Conservation (phyloP, 2,113 vertebrate species). For the Cyprinus carpio region DNA sequence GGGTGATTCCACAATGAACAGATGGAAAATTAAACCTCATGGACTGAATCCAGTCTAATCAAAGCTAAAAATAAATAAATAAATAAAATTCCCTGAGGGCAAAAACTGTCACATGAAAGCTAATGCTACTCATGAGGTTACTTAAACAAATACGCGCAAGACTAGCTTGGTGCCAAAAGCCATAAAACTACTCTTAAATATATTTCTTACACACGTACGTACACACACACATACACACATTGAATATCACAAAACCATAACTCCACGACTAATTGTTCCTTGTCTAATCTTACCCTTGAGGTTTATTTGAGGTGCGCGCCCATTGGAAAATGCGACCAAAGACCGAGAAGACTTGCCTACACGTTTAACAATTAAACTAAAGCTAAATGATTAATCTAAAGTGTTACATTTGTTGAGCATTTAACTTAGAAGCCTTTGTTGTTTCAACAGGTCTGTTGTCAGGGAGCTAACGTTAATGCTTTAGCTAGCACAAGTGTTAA, state of each 20-base stretch:
- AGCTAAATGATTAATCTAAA: background rate
- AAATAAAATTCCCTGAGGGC: background rate
- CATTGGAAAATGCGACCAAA: background rate
- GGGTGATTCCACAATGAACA: background rate
- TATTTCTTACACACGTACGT: background rate
- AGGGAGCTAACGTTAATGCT: background rate
- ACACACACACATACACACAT: background rate
- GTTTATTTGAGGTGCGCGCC: background rate
- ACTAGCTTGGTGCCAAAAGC: background rate
- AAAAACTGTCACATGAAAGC: conserved; percentile 25
- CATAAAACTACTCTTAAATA: background rate
- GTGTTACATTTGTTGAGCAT: background rate
- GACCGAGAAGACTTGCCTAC: background rate
- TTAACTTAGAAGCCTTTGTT: background rate
- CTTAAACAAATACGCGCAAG: background rate
- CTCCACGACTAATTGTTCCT: background rate
- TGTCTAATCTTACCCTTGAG: background rate
- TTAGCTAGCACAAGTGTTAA: background rate
- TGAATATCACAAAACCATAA: background rate
- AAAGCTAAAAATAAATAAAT: background rate
- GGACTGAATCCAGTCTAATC: conserved; percentile 26
- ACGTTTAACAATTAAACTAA: background rate
- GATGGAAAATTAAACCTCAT: conserved; percentile 24
- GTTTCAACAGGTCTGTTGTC: conserved; percentile 7
- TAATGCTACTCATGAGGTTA: background rate